phyloP scores from a whole-genome alignment of 2,797 vertebrate genomes.

The Ibycter americanus region DNA sequence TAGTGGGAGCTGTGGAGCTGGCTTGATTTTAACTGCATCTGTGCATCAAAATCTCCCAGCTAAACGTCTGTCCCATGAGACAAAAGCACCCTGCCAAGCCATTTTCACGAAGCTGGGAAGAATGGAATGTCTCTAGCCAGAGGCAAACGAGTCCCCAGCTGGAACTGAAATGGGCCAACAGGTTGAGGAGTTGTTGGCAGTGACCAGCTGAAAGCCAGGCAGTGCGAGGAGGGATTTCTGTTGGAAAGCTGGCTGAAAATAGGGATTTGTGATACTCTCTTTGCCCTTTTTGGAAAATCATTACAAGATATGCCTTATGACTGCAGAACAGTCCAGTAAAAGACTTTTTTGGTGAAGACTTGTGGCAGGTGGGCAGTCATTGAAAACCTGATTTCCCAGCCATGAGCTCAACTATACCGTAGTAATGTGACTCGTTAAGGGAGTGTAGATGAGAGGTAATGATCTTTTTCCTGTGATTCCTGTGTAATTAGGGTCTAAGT shows the following conservation, averaged over 20 bases:
- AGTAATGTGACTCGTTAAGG: background rate
- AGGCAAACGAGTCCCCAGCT: background rate
- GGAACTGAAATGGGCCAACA: background rate
- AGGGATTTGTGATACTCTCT: background rate
- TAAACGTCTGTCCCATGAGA: background rate
- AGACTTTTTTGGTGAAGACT: background rate
- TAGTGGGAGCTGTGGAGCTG: background rate
- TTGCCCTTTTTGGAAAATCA: background rate
- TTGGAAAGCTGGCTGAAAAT: background rate
- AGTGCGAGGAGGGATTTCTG: rapidly evolving
- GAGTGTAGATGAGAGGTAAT: background rate
- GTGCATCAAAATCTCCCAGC: background rate
- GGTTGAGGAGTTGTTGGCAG: background rate
- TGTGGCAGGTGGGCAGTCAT: background rate
- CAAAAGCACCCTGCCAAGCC: background rate
- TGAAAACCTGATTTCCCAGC: background rate
- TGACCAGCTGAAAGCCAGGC: background rate
- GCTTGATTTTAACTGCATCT: background rate
- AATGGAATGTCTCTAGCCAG: background rate
- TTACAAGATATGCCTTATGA: background rate
- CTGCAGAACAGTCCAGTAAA: background rate
- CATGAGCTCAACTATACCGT: background rate
- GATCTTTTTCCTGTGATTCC: background rate
- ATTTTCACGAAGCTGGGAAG: background rate
- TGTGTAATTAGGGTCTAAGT: background rate